phyloP scores from a whole-genome alignment of 2,113 vertebrate genomes.

The Lates calcarifer region DNA sequence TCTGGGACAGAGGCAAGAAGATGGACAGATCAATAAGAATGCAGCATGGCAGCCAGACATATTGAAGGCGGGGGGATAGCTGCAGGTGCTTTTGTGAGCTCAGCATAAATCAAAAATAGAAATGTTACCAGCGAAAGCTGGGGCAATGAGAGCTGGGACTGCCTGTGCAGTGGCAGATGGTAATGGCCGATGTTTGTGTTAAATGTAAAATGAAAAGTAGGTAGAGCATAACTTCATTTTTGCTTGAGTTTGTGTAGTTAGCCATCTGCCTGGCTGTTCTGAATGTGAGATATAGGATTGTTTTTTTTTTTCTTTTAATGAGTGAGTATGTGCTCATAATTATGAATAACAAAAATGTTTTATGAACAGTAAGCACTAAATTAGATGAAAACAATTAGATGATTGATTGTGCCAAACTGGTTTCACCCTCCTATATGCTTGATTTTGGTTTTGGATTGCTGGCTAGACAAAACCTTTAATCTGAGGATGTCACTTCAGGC shows the following conservation, averaged over 20 bases:
- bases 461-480: not conserved
- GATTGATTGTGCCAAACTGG: not conserved
- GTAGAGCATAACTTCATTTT: not conserved
- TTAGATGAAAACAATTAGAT: not conserved
- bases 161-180: not conserved
- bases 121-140: slow-evolving; percentile 15
- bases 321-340: not conserved
- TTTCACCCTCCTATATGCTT: not conserved
- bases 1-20: slow-evolving; percentile 36
- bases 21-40: slow-evolving; percentile 76
- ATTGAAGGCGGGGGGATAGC: slow-evolving; percentile 34
- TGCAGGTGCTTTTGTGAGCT: slow-evolving; percentile 43
- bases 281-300: not conserved
- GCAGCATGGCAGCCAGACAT: slow-evolving; percentile 34
- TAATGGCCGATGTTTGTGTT: not conserved
- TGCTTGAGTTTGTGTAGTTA: not conserved
- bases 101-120: slow-evolving; percentile 59
- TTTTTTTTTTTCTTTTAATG: too few species aligned
- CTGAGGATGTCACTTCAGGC: not conserved
- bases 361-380: not conserved
- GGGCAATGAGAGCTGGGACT: not conserved
- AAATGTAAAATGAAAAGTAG: slow-evolving; percentile 14
- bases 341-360: not conserved
- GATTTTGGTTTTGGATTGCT: not conserved
- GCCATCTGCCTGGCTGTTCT: not conserved